Evolutionary conservation across 1,140 invertebrate genomes (phyloP), one percentile per base, ranked within the genome.

Genomic region (Heliconius hermathena): DNA sequence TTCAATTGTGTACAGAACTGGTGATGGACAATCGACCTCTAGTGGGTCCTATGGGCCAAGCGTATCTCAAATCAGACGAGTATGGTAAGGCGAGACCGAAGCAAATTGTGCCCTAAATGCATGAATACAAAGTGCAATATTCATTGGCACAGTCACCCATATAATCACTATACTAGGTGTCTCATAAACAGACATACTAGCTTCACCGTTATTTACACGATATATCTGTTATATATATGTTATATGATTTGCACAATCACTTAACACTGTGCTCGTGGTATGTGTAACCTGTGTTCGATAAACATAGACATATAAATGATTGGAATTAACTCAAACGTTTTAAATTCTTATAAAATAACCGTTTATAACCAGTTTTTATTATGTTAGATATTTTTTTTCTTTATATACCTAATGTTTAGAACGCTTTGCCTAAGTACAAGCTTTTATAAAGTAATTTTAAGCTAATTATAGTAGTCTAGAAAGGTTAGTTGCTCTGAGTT

Each of bases 41-140:
- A 86, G 90, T 97, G 94, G 96, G 96, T 95, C 96, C 96, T 91
- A 96, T 96, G 95, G 96, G 97, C 94, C 96, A 96, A 95, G 96
- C 96, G 91, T 97, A 97, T 96, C 96, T 97, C 94, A 97, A 97
- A 95, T 96, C 96, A 94, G 97, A 97, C 95, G 96, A 95, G 94
- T 96, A 97, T 95, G 97, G 97, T 97, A 97, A 97, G 97, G 94
- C 91, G 87, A 74, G 76, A 86, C 89, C 91, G 81, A 83, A 83
- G 80, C 82, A 83, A 89, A 80, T 85, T 89, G 91, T 91, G 90
- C 89, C 89, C 89, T 92, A 91, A 91, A 79, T 91, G 90, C 91
- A 93, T 93, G 91, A 85, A 90, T 80, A 89, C 87, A 84, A 84
- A 85, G 89, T 93, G 90, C 87, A 86, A 88, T 81, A 79, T 84